These are phyloP conservation scores for Drosophila chauvacae DNA, from an alignment of 1,140 invertebrate genomes.

Conservation along the genomic window DNA sequence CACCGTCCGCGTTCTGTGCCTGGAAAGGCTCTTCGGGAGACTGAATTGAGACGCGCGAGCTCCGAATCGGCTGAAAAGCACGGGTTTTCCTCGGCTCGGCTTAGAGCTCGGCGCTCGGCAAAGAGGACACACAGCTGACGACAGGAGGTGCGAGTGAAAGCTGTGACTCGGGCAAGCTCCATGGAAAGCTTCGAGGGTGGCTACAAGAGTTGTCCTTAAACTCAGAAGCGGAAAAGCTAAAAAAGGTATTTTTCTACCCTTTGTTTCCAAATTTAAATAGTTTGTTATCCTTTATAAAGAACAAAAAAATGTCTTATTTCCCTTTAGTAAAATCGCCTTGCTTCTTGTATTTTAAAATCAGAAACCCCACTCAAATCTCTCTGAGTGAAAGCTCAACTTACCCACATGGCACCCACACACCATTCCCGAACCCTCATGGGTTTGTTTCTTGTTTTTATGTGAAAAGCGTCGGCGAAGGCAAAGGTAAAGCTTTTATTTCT, in stretches of 20 bases:
- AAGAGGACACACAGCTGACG: constrained; percentile 41
- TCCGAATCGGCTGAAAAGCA: constrained; percentile 8
- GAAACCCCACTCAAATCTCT: background rate
- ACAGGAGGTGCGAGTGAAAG: constrained; percentile 60
- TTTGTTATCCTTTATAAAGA: too few species aligned
- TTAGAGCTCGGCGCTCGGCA: constrained; percentile 8
- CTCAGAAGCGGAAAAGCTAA: background rate
- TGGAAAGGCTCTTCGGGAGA: constrained; percentile 72
- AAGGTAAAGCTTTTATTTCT: constrained; percentile 72
- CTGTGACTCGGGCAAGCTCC: constrained; percentile 44
- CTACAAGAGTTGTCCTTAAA: background rate
- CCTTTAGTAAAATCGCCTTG: background rate
- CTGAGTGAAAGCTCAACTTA: constrained; percentile 57
- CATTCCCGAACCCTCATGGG: background rate
- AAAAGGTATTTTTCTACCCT: background rate
- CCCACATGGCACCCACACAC: constrained; percentile 22
- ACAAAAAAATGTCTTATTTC: background rate
- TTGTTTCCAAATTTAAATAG: background rate
- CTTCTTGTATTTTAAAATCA: background rate
- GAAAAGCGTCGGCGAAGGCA: constrained; percentile 25
- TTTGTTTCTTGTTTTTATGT: constrained; percentile 55
- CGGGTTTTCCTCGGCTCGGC: constrained; percentile 5
- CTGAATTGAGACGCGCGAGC: constrained; percentile 45
- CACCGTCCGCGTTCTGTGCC: constrained; percentile 60
- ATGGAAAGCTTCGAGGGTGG: constrained; percentile 39